A percentile compares a stretch with the other conserved stretches of the same genome.
Conservation (phyloP, 2,797 vertebrate species). For the Prionace glauca region DNA sequence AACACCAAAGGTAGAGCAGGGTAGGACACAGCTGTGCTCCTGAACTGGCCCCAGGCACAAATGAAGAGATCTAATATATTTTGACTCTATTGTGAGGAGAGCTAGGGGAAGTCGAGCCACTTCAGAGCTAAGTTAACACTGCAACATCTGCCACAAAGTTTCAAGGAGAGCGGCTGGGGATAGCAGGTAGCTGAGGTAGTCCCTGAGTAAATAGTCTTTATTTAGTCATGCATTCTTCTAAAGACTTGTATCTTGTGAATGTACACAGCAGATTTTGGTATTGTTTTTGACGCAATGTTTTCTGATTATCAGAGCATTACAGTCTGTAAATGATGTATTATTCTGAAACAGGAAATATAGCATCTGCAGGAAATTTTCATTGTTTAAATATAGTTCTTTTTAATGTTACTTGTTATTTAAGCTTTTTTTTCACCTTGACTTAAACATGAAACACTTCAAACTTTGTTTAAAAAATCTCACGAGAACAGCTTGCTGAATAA, state of each 20-base stretch:
- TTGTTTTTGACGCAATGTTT: constrained; percentile 74
- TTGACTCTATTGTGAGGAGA: constrained; percentile 81
- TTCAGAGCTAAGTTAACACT: constrained; percentile 84
- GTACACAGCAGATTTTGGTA: constrained; percentile 59
- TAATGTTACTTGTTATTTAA: background rate
- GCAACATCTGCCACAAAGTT: constrained; percentile 90
- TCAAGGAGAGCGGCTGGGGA: constrained; percentile 75
- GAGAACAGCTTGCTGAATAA: background rate
- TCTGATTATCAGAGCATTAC: constrained; percentile 63
- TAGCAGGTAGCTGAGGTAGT: constrained; percentile 79
- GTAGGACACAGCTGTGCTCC: constrained; percentile 90
- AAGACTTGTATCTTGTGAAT: constrained; percentile 59
- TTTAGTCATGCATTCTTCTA: constrained; percentile 65
- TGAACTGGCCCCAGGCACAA: constrained; percentile 85
- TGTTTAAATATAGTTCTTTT: constrained; percentile 1
- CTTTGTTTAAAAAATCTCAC: background rate
- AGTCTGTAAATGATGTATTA: constrained; percentile 76
- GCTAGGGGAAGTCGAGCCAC: constrained; percentile 73
- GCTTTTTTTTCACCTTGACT: background rate
- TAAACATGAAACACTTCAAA: background rate
- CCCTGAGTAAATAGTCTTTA: constrained; percentile 58
- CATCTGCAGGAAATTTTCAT: constrained; percentile 43
- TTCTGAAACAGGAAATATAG: constrained; percentile 45
- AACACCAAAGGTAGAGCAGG: constrained; percentile 85
- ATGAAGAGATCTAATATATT: constrained; percentile 85